These are phyloP conservation scores for Pungitius pungitius DNA, from an alignment of 2,113 vertebrate species.

Conservation along the genomic window DNA sequence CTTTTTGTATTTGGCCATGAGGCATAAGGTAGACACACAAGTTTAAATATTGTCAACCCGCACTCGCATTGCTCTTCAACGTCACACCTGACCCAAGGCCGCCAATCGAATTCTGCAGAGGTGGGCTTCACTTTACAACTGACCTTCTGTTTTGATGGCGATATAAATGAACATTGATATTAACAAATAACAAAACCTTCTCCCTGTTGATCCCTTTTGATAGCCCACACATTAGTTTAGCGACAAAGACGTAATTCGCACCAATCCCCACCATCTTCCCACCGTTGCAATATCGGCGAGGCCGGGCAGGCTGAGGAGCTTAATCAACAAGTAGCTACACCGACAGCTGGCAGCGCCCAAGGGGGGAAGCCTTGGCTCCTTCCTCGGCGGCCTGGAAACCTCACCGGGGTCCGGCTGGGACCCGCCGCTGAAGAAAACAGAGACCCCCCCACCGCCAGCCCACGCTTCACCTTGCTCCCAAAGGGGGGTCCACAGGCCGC, in stretches of 20 bases:
- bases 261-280: constrained; percentile 6
- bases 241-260: constrained; percentile 26
- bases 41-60: too few relatives aligned
- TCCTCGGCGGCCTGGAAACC: constrained; percentile 65
- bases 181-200: too few relatives aligned
- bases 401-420: constrained; percentile 61
- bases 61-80: too few relatives aligned
- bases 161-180: too few relatives aligned
- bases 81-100: too few relatives aligned
- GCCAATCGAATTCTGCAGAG: too few relatives aligned
- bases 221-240: constrained; percentile 11
- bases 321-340: constrained; percentile 80
- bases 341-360: constrained; percentile 70
- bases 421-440: constrained; percentile 58
- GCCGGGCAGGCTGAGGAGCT: constrained; percentile 74
- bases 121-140: too few relatives aligned
- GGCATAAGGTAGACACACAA: too few relatives aligned
- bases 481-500: constrained; percentile 24
- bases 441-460: constrained; percentile 42
- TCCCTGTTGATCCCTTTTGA: too few relatives aligned
- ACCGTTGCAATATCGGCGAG: constrained; percentile 50
- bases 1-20: too few relatives aligned
- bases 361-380: constrained; percentile 74
- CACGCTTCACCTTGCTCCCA: constrained; percentile 17
- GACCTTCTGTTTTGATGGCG: too few relatives aligned